Percentiles rank a stretch among this genome's conserved stretches.
Evolutionary conservation across 2,113 vertebrate species (phyloP).

Genomic region (Macrotis lagotis): DNA sequence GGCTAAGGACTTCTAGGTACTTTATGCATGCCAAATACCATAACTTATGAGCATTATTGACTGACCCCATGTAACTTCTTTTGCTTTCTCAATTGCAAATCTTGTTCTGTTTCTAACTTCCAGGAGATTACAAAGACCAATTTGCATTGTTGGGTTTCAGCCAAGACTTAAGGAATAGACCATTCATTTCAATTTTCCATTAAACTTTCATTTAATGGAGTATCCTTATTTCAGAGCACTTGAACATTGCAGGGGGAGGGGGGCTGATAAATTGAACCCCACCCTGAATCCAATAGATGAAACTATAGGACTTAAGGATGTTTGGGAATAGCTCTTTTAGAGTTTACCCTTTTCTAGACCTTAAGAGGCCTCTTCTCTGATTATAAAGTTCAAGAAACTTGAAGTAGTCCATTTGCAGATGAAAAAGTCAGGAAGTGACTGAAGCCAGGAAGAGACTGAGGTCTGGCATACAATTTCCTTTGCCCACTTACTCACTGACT

Average conservation of each 20-base stretch:
- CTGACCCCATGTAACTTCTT: not conserved
- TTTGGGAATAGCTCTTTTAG: not conserved
- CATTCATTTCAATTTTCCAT: constrained; percentile 20
- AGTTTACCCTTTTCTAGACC: not conserved
- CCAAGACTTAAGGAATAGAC: not conserved
- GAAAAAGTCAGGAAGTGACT: not conserved
- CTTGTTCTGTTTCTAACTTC: constrained; percentile 28
- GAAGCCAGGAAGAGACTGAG: too few relatives aligned
- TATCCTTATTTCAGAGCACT: not conserved
- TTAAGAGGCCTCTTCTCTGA: not conserved
- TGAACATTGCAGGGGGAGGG: not conserved
- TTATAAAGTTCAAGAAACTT: not conserved
- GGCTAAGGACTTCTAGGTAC: not conserved
- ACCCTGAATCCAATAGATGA: not conserved
- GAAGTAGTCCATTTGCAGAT: not conserved
- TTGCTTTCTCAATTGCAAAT: constrained; percentile 13
- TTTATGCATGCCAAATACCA: not conserved
- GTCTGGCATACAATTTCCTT: not conserved
- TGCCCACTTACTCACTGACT: not conserved
- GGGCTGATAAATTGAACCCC: not conserved
- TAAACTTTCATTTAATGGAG: constrained; percentile 5
- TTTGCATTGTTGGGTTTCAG: not conserved
- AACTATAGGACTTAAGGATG: not conserved
- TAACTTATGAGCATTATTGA: not conserved
- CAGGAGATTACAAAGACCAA: constrained; percentile 21